A percentile compares a stretch with the other conserved stretches of the same genome.
Evolutionary conservation across 2,797 vertebrate genomes (phyloP).

Genomic region (Clarias fuscus): DNA sequence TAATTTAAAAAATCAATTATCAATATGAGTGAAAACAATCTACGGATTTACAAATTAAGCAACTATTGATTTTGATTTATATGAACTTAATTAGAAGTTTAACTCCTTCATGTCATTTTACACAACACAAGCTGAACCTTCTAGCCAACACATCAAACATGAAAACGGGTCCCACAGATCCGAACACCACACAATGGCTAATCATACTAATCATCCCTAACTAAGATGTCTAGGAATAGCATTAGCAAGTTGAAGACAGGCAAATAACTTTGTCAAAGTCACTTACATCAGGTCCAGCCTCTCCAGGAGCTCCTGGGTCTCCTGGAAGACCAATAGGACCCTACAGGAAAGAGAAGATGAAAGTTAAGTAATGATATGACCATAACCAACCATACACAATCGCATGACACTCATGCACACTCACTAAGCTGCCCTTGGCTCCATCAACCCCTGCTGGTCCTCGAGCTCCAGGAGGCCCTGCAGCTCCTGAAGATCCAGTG

Average conservation of each 20-base stretch:
- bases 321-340: conserved; percentile 93
- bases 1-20: too few species aligned
- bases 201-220: background rate
- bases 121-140: too few species aligned
- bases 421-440: conserved; percentile 91
- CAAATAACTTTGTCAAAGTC: conserved; percentile 31
- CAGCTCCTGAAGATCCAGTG: conserved; percentile 85
- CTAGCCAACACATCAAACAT: too few species aligned
- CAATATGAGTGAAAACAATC: too few species aligned
- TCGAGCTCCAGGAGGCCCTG: conserved; percentile 89
- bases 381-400: conserved; percentile 20
- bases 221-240: background rate
- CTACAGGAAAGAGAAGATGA: conserved; percentile 63
- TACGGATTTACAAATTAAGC: too few species aligned
- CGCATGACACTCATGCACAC: conserved; percentile 57
- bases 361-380: background rate
- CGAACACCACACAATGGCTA: too few species aligned
- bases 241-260: background rate
- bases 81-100: too few species aligned
- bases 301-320: conserved; percentile 93
- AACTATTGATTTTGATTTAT: too few species aligned
- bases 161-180: too few species aligned
- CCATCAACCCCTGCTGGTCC: conserved; percentile 90
- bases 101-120: too few species aligned
- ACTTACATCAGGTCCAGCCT: conserved; percentile 90